phyloP scores from a whole-genome alignment of 2,888 invertebrate species.

The Lymantria dispar region DNA sequence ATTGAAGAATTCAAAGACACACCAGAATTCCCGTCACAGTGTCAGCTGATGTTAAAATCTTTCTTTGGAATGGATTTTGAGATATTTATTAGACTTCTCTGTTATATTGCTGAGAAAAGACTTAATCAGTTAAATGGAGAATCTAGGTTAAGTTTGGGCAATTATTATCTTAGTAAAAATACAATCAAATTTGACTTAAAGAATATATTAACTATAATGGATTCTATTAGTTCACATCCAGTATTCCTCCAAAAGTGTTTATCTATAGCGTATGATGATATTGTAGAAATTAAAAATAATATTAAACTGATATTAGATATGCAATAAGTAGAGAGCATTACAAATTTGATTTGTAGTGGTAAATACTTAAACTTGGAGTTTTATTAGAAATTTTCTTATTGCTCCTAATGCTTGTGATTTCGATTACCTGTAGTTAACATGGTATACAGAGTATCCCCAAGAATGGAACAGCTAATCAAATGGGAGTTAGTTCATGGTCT shows the following conservation, averaged over 20 bases:
- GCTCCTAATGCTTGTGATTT: too few relatives aligned
- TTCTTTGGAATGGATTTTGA: constrained; percentile 89
- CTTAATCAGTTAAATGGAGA: constrained; percentile 65
- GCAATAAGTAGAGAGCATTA: too few relatives aligned
- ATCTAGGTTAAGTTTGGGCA: constrained; percentile 56
- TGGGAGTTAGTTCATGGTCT: too few relatives aligned
- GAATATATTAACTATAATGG: constrained; percentile 52
- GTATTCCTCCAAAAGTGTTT: constrained; percentile 39
- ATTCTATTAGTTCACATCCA: constrained; percentile 44
- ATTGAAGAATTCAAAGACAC: constrained; percentile 90
- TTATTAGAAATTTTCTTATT: too few relatives aligned
- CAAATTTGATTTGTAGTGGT: too few relatives aligned
- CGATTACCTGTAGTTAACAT: too few relatives aligned
- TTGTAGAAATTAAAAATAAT: constrained; percentile 25
- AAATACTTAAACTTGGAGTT: too few relatives aligned
- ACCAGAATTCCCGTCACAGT: constrained; percentile 86
- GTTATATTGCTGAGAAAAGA: constrained; percentile 84
- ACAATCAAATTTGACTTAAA: constrained; percentile 66
- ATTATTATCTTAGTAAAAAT: constrained; percentile 60
- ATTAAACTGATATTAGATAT: constrained; percentile 1
- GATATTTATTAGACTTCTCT: constrained; percentile 86
- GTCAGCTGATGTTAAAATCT: constrained; percentile 90
- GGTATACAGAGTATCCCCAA: too few relatives aligned
- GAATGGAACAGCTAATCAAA: too few relatives aligned
- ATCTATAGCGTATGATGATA: constrained; percentile 28